Percentiles rank a stretch among this genome's conserved stretches.
Conservation (phyloP, 1,140 invertebrate species). For the Drosophila kepulauana region DNA sequence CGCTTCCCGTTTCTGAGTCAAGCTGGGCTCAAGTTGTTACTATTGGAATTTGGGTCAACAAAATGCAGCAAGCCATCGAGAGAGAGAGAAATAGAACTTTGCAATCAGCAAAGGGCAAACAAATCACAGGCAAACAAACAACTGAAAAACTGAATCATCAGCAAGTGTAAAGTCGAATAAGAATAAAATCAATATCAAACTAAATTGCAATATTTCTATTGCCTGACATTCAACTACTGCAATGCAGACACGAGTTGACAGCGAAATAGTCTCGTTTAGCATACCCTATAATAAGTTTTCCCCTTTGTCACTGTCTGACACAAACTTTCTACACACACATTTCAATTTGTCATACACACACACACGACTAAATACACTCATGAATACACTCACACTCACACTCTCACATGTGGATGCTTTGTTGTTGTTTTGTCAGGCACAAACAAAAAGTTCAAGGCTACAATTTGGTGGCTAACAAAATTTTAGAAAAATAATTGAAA, state of each 20-base stretch:
- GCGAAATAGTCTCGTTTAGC: not conserved
- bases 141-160: constrained; percentile 27
- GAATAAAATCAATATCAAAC: constrained; percentile 62
- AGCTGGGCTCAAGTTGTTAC: not conserved
- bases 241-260: not conserved
- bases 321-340: constrained; percentile 5
- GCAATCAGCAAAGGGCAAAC: constrained; percentile 15
- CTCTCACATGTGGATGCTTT: constrained; percentile 50
- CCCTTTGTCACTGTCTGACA: no score
- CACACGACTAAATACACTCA: constrained; percentile 4
- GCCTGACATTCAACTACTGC: constrained; percentile 7
- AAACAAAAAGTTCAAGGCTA: constrained; percentile 80
- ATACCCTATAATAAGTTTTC: not conserved
- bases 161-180: constrained; percentile 46
- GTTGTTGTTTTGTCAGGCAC: constrained; percentile 48
- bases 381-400: constrained; percentile 28
- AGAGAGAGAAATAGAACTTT: not conserved
- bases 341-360: constrained; percentile 48
- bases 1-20: not conserved
- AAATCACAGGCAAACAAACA: not conserved
- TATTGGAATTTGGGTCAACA: constrained; percentile 37
- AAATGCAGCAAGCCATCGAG: constrained; percentile 26
- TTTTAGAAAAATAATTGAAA: constrained; percentile 5
- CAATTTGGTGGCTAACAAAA: constrained; percentile 61
- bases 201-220: constrained; percentile 12